These are phyloP conservation scores for Mechanitis messenoides DNA, from an alignment of 2,888 invertebrate genomes.

Conservation along the genomic window DNA sequence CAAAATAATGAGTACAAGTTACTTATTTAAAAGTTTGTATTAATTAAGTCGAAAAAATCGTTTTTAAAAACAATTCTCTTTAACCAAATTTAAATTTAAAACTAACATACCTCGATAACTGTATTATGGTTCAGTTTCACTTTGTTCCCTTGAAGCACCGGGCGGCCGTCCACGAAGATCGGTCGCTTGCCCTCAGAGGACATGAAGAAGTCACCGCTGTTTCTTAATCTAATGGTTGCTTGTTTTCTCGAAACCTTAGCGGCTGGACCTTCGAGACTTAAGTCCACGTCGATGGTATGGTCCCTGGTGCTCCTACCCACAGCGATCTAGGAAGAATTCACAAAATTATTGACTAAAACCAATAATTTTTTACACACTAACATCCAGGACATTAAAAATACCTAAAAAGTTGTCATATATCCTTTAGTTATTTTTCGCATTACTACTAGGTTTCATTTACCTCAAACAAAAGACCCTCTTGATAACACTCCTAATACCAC, in stretches of 20 bases:
- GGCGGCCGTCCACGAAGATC: constrained; percentile 95
- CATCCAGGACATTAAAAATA: too few species aligned
- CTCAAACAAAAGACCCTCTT: too few species aligned
- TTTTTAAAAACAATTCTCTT: not conserved
- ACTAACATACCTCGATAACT: constrained; percentile 89
- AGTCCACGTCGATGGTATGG: constrained; percentile 93
- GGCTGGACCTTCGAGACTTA: constrained; percentile 95
- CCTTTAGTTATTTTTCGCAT: too few species aligned
- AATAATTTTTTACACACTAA: constrained; percentile 15
- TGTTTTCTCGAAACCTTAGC: constrained; percentile 95
- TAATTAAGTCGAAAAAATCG: too few species aligned
- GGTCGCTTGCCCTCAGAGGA: constrained; percentile 96
- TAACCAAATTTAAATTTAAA: too few species aligned
- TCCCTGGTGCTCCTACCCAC: constrained; percentile 94
- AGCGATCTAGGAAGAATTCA: constrained; percentile 80
- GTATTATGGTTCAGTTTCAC: constrained; percentile 94
- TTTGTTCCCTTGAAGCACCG: constrained; percentile 91
- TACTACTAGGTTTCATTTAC: too few species aligned
- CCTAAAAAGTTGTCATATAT: too few species aligned
- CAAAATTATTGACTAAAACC: constrained; percentile 4
- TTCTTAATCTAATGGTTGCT: constrained; percentile 91
- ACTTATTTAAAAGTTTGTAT: too few species aligned
- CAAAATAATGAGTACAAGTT: too few species aligned
- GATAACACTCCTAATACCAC: too few species aligned
- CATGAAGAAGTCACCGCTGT: constrained; percentile 96